A percentile compares a stretch with the other conserved stretches of the same genome.
Conservation (phyloP, 2,888 invertebrate genomes). For the Clostera curtula region DNA sequence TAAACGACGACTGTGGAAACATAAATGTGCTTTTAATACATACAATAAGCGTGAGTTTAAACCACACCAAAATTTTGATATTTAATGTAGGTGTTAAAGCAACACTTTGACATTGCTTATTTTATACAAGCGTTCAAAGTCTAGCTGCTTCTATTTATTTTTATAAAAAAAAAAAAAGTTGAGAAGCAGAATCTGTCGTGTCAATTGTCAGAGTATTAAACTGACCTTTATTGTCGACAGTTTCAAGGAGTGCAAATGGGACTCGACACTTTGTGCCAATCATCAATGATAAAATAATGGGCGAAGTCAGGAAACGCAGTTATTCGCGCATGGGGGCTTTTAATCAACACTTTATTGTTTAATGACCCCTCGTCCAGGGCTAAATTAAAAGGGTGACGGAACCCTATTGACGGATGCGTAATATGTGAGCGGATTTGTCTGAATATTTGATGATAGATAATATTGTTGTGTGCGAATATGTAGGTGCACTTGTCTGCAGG, state of each 20-base stretch:
- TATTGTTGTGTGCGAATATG: constrained; percentile 23
- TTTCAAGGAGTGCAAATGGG: constrained; percentile 18
- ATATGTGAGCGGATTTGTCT: constrained; percentile 62
- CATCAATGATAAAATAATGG: constrained; percentile 73
- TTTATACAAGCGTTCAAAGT: too few relatives aligned
- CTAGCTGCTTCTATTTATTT: too few relatives aligned
- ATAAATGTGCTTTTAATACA: too few relatives aligned
- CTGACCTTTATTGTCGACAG: not conserved
- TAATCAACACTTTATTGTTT: constrained; percentile 76
- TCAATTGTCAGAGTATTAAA: too few relatives aligned
- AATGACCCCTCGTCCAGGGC: constrained; percentile 71
- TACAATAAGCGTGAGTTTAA: too few relatives aligned
- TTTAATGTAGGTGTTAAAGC: too few relatives aligned
- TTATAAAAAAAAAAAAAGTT: too few relatives aligned
- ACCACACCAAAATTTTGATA: too few relatives aligned
- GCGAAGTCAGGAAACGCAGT: constrained; percentile 65
- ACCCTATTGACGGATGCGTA: constrained; percentile 68
- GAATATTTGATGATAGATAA: constrained; percentile 62
- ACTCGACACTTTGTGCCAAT: constrained; percentile 55
- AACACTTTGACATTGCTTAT: too few relatives aligned
- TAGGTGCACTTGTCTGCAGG: constrained; percentile 7
- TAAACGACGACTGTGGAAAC: too few relatives aligned
- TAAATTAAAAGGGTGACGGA: constrained; percentile 75
- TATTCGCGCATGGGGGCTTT: constrained; percentile 74
- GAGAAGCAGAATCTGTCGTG: too few relatives aligned